These are phyloP conservation scores for Sceloporus undulatus DNA, from an alignment of 2,113 vertebrate species.

Conservation along the genomic window DNA sequence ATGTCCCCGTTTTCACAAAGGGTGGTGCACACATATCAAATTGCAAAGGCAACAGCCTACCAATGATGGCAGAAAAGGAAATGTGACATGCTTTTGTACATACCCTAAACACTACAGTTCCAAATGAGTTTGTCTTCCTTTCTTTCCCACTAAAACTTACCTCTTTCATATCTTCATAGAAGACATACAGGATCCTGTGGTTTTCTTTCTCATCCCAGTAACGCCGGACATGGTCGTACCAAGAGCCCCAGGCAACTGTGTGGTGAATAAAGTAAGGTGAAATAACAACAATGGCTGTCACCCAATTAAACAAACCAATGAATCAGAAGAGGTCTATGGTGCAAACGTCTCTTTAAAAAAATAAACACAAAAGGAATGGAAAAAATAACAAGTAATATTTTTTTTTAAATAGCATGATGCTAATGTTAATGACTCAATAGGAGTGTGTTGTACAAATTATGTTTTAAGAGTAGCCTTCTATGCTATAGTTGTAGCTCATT, in stretches of 20 bases:
- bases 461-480: no score
- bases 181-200: slow-evolving; percentile 55
- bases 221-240: slow-evolving; percentile 54
- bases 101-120: neutral
- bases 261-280: neutral
- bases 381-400: no score
- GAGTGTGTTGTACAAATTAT: no score
- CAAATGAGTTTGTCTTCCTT: neutral
- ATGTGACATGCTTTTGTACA: neutral
- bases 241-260: slow-evolving; percentile 62
- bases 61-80: neutral
- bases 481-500: no score
- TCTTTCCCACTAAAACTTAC: slow-evolving; percentile 14
- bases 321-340: neutral
- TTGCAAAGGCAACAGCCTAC: neutral
- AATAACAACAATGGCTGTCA: neutral
- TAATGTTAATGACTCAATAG: no score
- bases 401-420: no score
- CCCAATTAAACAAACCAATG: neutral
- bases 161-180: slow-evolving; percentile 65
- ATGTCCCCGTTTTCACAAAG: no score
- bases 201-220: slow-evolving; percentile 56
- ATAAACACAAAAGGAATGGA: no score
- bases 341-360: no score
- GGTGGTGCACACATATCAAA: no score